phyloP scores from a whole-genome alignment of 2,113 vertebrate species.

The Hoplias malabaricus region DNA sequence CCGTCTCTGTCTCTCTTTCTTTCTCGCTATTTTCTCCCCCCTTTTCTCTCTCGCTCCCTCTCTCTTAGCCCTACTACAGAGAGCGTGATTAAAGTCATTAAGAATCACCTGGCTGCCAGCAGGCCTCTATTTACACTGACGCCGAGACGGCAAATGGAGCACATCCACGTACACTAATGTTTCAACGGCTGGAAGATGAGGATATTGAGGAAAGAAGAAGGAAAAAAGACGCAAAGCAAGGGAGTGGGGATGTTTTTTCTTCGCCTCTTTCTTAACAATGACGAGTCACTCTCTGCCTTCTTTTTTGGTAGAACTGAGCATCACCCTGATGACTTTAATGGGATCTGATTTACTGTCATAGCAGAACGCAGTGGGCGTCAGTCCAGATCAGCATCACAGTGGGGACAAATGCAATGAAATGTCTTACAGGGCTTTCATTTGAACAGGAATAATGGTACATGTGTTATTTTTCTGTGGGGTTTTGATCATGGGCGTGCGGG shows the following conservation, averaged over 20 bases:
- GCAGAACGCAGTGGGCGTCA: slow-evolving; percentile 32
- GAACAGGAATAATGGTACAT: slow-evolving; percentile 37
- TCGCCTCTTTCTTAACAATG: background rate
- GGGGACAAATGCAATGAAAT: slow-evolving; percentile 35
- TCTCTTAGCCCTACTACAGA: slow-evolving; percentile 39
- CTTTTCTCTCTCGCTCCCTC: background rate
- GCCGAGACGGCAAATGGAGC: slow-evolving; percentile 52
- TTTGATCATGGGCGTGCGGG: slow-evolving; percentile 38
- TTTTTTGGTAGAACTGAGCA: slow-evolving; percentile 27
- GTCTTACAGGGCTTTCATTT: slow-evolving; percentile 47
- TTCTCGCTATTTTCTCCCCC: background rate
- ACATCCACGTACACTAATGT: slow-evolving; percentile 44
- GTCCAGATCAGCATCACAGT: slow-evolving; percentile 34
- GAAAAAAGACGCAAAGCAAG: slow-evolving; percentile 4
- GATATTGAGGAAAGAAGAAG: background rate
- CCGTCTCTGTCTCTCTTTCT: background rate
- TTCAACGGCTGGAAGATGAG: slow-evolving; percentile 34
- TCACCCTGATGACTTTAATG: slow-evolving; percentile 40
- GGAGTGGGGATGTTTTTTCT: background rate
- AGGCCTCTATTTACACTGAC: slow-evolving; percentile 53
- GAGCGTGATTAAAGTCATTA: slow-evolving; percentile 59
- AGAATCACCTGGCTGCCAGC: slow-evolving; percentile 56
- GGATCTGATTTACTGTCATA: slow-evolving; percentile 41
- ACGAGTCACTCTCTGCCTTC: slow-evolving; percentile 26
- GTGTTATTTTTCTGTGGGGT: slow-evolving; percentile 39